Evolutionary conservation across 2,113 vertebrate species (phyloP).

Genomic region (Pluvianellus socialis): DNA sequence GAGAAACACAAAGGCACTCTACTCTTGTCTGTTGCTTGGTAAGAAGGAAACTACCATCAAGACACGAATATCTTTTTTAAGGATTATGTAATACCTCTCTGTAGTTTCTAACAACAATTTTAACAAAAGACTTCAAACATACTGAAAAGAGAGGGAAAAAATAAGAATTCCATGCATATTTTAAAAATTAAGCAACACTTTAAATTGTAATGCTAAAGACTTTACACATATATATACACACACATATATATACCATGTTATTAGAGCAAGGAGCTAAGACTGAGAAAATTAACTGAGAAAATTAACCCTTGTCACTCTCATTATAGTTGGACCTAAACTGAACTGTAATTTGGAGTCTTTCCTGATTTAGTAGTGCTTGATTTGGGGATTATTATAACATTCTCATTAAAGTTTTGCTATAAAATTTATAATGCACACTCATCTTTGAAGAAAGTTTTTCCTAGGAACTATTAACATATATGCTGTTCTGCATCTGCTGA

Average conservation of each 20-base stretch:
- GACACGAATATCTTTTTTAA: not conserved
- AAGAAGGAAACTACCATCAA: not conserved
- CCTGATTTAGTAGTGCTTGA: not conserved
- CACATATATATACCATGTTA: not conserved
- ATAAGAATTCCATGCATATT: not conserved
- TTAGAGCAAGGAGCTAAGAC: not conserved
- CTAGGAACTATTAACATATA: not conserved
- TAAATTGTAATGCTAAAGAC: not conserved
- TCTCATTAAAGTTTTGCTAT: not conserved
- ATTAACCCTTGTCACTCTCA: not conserved
- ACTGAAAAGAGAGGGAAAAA: not conserved
- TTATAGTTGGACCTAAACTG: not conserved
- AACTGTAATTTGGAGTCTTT: not conserved
- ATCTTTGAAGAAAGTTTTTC: not conserved
- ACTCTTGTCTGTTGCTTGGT: not conserved
- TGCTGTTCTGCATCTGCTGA: not conserved
- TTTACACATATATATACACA: not conserved
- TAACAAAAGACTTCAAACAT: not conserved
- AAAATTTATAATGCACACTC: not conserved
- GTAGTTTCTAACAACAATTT: not conserved
- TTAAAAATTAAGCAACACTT: not conserved
- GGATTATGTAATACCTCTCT: not conserved
- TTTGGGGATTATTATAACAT: not conserved
- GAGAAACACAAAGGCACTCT: not conserved
- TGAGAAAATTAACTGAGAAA: not conserved